These are phyloP conservation scores for Tonatia bakeri DNA, from an alignment of 2,113 vertebrate species.

Conservation along the genomic window DNA sequence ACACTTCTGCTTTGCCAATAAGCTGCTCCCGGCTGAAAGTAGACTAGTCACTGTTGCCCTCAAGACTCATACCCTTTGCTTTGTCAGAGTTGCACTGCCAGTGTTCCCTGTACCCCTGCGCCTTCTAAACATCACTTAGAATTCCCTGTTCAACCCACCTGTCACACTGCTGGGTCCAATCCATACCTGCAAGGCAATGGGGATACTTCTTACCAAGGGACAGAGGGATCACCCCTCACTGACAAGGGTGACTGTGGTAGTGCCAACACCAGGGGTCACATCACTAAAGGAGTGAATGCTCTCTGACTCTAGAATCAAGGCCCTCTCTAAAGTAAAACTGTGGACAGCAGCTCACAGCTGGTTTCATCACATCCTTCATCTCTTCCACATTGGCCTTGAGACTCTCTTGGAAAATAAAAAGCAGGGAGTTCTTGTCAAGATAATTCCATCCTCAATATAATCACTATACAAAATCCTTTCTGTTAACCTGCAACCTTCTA, in stretches of 20 bases:
- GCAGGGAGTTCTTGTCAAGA: not conserved
- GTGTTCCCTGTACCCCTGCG: not conserved
- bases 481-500: not conserved
- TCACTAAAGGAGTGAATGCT: not conserved
- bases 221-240: not conserved
- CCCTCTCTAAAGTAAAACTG: not conserved
- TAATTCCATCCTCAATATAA: not conserved
- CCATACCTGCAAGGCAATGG: not conserved
- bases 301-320: not conserved
- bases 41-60: not conserved
- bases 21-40: not conserved
- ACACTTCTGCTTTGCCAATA: not conserved
- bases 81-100: not conserved
- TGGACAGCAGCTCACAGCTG: not conserved
- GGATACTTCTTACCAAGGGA: not conserved
- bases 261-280: not conserved
- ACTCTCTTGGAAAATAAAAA: constrained; percentile 38
- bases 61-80: not conserved
- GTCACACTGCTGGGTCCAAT: not conserved
- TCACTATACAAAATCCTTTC: constrained; percentile 18
- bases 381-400: not conserved
- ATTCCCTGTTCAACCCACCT: not conserved
- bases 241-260: not conserved
- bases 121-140: not conserved
- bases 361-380: not conserved